Base-by-base conservation (phyloP, 2,797 vertebrate species). In the Triplophysa yarkandensis region DNA sequence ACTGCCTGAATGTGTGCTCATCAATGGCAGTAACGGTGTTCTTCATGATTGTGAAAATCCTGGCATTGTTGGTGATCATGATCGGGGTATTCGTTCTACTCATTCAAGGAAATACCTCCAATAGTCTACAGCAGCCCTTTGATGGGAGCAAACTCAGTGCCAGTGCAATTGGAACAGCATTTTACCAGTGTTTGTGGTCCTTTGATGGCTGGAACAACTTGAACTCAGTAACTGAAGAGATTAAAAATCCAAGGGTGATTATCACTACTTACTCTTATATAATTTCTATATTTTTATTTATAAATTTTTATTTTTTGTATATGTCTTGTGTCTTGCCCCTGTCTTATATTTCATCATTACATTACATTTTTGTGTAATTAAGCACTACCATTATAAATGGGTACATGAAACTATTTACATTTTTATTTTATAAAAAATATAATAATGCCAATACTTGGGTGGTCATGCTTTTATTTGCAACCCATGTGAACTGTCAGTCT, bases 111-210 rank as follows among this genome's bases (percentile, higher is more conserved):
- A 86, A 92, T 75, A 91, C 81, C 0, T 84, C 83, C 13, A 91
- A 78, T 36, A 74, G 36, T 78, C 92, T 96, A 65, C 82, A 92
- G 41, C 88, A 92, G 3, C 78, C 91, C 5, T 98, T 99, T 82
- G 87, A 92, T 44, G 90, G 90, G 71, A 95, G 90, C 0, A 92
- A 84, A 0, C 2, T 85, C 0, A 86, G 91, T 65, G 82, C 92
- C 1, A 89, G 87, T 52, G 25, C 85, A 1, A 85, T 96, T 10
- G 92, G 92, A n/a, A 88, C 93, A 67, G 94, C 95, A 0, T 94
- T 97, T 84, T 96, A 94, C 85, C 95, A 96, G 85, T 94, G 94
- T 0, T 89, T 97, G 50, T 97, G 95, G 95, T 93, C 95, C 19
- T 98, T 91, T 0, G 93, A 95, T 16, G 94, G 95, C 36, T 96